Percentiles rank a stretch among this genome's conserved stretches.
Conservation (phyloP, 2,113 vertebrate genomes). For the Columbina picui region DNA sequence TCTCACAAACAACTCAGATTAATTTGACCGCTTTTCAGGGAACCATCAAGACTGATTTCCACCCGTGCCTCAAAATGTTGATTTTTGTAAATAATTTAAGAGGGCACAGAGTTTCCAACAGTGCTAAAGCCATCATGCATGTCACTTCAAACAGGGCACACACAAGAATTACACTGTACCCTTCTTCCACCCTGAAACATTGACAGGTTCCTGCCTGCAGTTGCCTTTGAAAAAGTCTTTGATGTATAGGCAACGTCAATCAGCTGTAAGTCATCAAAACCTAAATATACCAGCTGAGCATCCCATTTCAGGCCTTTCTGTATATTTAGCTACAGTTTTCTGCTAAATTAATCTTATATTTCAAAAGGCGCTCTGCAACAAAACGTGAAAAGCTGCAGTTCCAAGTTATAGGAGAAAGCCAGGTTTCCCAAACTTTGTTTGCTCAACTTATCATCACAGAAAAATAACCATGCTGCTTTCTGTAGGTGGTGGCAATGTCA, state of each 20-base stretch:
- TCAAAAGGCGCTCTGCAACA: background rate
- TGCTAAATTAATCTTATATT: background rate
- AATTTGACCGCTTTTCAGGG: background rate
- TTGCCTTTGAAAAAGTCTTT: background rate
- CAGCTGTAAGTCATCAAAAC: background rate
- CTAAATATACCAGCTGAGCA: background rate
- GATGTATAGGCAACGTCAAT: background rate
- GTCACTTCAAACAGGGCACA: background rate
- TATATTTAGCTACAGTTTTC: background rate
- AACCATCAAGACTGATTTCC: background rate
- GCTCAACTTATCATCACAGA: background rate
- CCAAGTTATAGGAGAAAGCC: background rate
- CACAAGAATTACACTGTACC: background rate
- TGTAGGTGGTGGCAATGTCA: slow-evolving; percentile 7
- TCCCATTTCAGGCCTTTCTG: background rate
- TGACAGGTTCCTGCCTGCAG: background rate
- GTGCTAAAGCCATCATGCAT: background rate
- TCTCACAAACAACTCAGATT: background rate
- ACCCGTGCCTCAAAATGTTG: background rate
- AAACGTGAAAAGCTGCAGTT: background rate
- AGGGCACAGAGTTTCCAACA: background rate
- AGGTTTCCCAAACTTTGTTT: slow-evolving; percentile 16
- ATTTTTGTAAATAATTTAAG: background rate
- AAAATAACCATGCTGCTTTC: background rate
- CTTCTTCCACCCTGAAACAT: background rate